Percentiles rank a stretch among this genome's conserved stretches.
Evolutionary conservation across 2,888 invertebrate genomes (phyloP).

Genomic region (Lycocerus yunnanus): DNA sequence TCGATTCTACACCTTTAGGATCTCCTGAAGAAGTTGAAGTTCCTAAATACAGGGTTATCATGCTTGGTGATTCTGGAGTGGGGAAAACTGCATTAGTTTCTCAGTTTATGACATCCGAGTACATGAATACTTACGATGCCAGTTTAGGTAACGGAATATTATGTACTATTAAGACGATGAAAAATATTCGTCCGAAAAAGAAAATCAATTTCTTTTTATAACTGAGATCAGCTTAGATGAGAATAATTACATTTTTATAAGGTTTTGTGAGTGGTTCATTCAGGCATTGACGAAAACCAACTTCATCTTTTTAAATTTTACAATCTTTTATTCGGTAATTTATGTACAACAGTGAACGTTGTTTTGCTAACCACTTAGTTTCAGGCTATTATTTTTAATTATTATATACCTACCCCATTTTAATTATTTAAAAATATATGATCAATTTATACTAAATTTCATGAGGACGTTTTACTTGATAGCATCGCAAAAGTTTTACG

Average conservation of each 20-base stretch:
- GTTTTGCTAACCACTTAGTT: too few relatives aligned
- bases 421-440: neutral
- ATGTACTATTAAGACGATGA: neutral
- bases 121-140: constrained; percentile 93
- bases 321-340: neutral
- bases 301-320: neutral
- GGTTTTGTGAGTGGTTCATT: neutral
- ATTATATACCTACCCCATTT: too few relatives aligned
- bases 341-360: neutral
- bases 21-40: constrained; percentile 75
- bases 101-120: constrained; percentile 94
- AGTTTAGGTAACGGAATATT: constrained; percentile 73
- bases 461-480: neutral
- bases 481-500: constrained; percentile 1
- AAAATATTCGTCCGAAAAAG: neutral
- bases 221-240: neutral
- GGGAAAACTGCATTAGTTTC: constrained; percentile 90
- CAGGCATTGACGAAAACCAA: too few relatives aligned
- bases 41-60: constrained; percentile 79
- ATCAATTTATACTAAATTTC: neutral
- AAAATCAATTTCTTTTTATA: neutral
- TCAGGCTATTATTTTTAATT: too few relatives aligned
- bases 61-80: constrained; percentile 83
- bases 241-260: neutral
- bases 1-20: constrained; percentile 75